phyloP scores from a whole-genome alignment of 1,140 invertebrate species.

The Rhyacophila brunnea region DNA sequence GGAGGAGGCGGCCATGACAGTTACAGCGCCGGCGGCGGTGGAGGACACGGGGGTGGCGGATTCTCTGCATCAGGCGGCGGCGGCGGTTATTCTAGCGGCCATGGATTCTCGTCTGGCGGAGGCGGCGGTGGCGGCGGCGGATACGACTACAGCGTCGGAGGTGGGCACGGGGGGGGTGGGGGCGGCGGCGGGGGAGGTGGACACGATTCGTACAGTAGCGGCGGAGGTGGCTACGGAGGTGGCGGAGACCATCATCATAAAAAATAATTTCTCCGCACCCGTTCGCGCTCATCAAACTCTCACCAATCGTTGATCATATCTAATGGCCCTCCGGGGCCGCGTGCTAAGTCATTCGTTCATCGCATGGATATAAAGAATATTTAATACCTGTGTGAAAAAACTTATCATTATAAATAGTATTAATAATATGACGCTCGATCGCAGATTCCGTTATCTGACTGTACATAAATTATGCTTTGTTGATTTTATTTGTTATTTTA shows the following conservation, averaged over 20 bases:
- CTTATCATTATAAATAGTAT: too few species aligned
- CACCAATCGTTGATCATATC: too few species aligned
- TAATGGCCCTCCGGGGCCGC: too few species aligned
- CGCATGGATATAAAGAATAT: too few species aligned
- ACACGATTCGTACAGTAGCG: slow-evolving; percentile 8
- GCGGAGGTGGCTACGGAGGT: not conserved
- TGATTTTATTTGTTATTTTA: too few species aligned
- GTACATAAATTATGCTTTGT: too few species aligned
- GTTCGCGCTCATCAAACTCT: too few species aligned
- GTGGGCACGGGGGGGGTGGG: not conserved
- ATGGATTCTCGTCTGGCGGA: slow-evolving; percentile 18
- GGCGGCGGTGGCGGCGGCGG: slow-evolving; percentile 17
- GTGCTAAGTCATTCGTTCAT: too few species aligned
- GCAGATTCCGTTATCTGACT: too few species aligned
- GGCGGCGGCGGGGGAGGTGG: not conserved
- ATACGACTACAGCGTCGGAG: slow-evolving; percentile 21
- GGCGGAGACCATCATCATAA: slow-evolving; percentile 7
- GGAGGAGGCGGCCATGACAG: slow-evolving; percentile 3
- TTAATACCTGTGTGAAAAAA: too few species aligned
- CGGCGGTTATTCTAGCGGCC: not conserved
- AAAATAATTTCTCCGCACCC: not conserved
- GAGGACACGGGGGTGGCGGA: slow-evolving; percentile 9
- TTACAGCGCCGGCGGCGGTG: not conserved
- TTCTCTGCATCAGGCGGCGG: not conserved
- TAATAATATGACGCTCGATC: too few species aligned